Conservation (phyloP, 2,113 vertebrate genomes). For the Noctilio leporinus region DNA sequence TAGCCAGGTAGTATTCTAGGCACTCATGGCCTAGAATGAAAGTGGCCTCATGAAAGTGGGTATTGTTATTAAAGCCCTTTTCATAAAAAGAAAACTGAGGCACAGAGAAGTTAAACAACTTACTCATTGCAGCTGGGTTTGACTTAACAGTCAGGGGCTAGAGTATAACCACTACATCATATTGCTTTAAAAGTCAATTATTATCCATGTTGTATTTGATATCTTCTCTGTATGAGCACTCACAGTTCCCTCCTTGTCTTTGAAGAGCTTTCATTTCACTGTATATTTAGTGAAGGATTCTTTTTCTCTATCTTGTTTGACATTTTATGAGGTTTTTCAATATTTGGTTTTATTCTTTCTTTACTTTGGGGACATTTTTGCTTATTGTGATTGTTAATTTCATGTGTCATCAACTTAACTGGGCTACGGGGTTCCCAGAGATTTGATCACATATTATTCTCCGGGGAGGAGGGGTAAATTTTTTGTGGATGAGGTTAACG, state of each 20-base stretch:
- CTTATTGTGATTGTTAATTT: neutral
- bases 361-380: neutral
- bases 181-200: neutral
- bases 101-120: neutral
- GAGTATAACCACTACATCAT: neutral
- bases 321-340: neutral
- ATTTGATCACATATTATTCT: neutral
- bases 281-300: neutral
- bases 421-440: neutral
- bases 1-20: neutral
- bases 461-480: no score
- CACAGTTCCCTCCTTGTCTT: neutral
- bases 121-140: neutral
- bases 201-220: neutral
- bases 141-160: neutral
- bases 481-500: neutral
- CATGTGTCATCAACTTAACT: neutral
- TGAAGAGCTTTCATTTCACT: neutral
- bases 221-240: neutral
- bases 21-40: neutral
- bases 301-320: neutral
- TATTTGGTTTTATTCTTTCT: neutral
- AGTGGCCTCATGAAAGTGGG: neutral
- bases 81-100: neutral
- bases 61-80: neutral